Conservation (phyloP, 2,888 invertebrate genomes). For the Matsumyia berberina region DNA sequence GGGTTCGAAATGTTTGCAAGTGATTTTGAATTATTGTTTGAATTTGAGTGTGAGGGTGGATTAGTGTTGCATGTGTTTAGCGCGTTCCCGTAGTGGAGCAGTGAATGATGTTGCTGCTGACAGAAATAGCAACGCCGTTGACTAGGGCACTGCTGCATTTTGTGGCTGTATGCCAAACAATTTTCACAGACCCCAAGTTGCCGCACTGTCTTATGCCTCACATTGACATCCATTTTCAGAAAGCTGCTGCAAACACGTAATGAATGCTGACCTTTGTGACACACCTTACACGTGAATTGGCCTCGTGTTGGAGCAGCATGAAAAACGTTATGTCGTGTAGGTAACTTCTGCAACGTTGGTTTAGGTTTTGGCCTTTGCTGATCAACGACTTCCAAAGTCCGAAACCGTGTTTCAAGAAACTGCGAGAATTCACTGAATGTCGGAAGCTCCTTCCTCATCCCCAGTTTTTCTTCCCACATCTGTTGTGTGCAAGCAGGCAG, state of each 20-base stretch:
- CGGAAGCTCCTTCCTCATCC: slow-evolving; percentile 12
- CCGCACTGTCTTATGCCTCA: background rate
- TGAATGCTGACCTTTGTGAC: slow-evolving; percentile 5
- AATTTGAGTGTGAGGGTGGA: too few relatives aligned
- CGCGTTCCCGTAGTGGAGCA: too few relatives aligned
- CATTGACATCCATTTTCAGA: background rate
- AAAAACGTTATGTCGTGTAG: too few relatives aligned
- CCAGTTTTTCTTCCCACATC: slow-evolving; percentile 37
- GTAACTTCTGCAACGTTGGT: background rate
- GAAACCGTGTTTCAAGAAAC: slow-evolving; percentile 34
- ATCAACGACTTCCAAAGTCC: slow-evolving; percentile 8
- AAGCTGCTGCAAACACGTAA: slow-evolving; percentile 1
- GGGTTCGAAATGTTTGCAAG: too few relatives aligned
- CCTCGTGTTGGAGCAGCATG: too few relatives aligned
- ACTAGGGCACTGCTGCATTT: too few relatives aligned
- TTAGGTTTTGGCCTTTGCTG: background rate
- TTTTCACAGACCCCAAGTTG: slow-evolving; percentile 22
- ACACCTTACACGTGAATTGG: background rate
- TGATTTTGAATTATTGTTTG: too few relatives aligned
- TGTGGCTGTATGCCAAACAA: slow-evolving; percentile 9
- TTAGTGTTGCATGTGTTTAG: too few relatives aligned
- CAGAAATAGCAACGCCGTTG: too few relatives aligned
- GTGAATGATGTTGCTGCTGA: too few relatives aligned
- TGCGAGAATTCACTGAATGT: slow-evolving; percentile 3
- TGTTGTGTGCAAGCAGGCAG: slow-evolving; percentile 20